A percentile compares a stretch with the other conserved stretches of the same genome.
These are phyloP conservation scores for Mirza zaza DNA, from an alignment of 2,113 vertebrate genomes.

Conservation along the genomic window DNA sequence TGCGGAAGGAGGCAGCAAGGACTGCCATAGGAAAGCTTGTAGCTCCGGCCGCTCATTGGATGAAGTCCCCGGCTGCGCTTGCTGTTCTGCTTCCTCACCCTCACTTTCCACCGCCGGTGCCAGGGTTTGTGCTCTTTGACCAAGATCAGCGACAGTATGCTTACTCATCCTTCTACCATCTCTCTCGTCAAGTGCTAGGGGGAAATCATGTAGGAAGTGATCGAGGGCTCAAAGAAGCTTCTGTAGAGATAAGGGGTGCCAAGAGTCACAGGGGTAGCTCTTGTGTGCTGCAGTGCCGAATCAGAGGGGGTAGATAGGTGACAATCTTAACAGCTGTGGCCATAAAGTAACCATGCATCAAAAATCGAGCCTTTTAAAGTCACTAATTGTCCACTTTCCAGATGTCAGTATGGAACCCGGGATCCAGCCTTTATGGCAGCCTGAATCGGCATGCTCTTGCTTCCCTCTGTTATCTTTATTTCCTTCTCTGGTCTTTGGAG, in stretches of 20 bases:
- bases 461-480: neutral
- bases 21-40: neutral
- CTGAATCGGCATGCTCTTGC: neutral
- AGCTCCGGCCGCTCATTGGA: neutral
- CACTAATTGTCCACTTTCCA: neutral
- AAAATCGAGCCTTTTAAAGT: neutral
- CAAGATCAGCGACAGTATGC: neutral
- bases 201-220: neutral
- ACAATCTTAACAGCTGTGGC: neutral
- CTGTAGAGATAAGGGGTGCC: neutral
- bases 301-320: neutral
- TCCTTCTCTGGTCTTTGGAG: neutral
- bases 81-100: neutral
- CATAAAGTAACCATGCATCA: neutral
- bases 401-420: neutral
- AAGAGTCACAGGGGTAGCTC: neutral
- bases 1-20: neutral
- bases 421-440: neutral
- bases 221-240: neutral
- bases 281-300: too few relatives aligned
- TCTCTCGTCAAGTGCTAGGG: neutral
- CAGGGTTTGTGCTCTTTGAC: constrained; percentile 64
- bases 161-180: constrained; percentile 46
- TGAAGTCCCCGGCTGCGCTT: neutral
- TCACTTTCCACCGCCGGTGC: neutral